Percentiles rank a stretch among this genome's conserved stretches.
phyloP scores from a whole-genome alignment of 2,888 invertebrate genomes.

The Salpingus planirostris region DNA sequence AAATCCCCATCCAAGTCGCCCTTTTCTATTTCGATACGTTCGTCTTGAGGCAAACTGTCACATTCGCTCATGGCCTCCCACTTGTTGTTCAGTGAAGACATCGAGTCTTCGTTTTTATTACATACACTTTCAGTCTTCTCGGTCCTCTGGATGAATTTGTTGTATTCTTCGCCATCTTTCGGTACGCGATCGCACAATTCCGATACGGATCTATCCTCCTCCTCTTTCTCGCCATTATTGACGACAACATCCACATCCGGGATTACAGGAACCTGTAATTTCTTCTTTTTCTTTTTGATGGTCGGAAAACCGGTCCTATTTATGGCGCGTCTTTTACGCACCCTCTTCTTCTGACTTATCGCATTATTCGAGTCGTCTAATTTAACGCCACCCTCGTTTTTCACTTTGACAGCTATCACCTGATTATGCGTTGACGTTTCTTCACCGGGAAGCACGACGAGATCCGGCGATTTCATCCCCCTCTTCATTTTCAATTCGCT shows the following conservation, averaged over 20 bases:
- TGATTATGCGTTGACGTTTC: no score
- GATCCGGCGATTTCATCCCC: constrained; percentile 5
- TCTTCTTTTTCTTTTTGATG: constrained; percentile 70
- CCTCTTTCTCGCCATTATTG: constrained; percentile 12
- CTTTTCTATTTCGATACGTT: constrained; percentile 46
- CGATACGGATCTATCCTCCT: constrained; percentile 10
- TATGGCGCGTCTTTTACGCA: constrained; percentile 62
- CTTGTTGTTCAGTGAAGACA: no score
- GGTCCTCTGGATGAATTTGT: constrained; percentile 56
- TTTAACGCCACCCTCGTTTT: constrained; percentile 12
- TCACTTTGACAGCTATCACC: no score
- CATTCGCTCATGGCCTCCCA: constrained; percentile 54
- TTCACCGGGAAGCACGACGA: no score
- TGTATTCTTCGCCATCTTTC: constrained; percentile 58
- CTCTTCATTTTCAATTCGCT: constrained; percentile 37
- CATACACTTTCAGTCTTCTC: no score
- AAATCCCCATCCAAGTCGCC: constrained; percentile 22
- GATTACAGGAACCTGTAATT: constrained; percentile 9
- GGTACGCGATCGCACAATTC: constrained; percentile 57
- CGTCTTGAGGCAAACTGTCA: constrained; percentile 54
- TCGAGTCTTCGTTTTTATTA: constrained; percentile 10
- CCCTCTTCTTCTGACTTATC: constrained; percentile 38
- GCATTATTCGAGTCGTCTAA: constrained; percentile 2
- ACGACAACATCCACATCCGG: constrained; percentile 7
- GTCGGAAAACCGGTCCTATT: constrained; percentile 76